These are phyloP conservation scores for Mustelus asterias DNA, from an alignment of 2,113 vertebrate species.

Conservation along the genomic window DNA sequence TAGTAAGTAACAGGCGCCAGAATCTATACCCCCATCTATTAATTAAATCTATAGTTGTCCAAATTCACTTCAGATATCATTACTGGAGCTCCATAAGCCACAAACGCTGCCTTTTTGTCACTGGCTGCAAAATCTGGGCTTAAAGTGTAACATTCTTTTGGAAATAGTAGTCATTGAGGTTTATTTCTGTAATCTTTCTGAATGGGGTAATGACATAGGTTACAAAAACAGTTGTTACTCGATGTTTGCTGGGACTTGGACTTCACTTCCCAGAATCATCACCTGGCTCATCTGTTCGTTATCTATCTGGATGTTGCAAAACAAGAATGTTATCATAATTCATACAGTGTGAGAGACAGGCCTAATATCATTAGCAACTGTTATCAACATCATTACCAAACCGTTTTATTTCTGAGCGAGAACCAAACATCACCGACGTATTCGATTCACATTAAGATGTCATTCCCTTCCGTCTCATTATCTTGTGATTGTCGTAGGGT, in stretches of 20 bases:
- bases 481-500: background rate
- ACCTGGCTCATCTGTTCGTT: background rate
- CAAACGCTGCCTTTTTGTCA: background rate
- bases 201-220: background rate
- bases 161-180: background rate
- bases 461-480: background rate
- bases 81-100: background rate
- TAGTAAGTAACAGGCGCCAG: background rate
- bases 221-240: background rate
- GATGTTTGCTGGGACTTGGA: background rate
- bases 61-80: background rate
- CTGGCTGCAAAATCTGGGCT: background rate
- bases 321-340: background rate
- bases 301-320: background rate
- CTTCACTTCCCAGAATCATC: background rate
- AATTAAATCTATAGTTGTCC: background rate
- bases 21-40: background rate
- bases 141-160: background rate
- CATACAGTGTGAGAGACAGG: background rate
- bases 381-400: background rate
- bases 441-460: background rate
- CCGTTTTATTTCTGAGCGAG: background rate
- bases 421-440: background rate
- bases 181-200: background rate
- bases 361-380: background rate